These are phyloP conservation scores for Emys orbicularis DNA, from an alignment of 2,797 vertebrate genomes.

Conservation along the genomic window DNA sequence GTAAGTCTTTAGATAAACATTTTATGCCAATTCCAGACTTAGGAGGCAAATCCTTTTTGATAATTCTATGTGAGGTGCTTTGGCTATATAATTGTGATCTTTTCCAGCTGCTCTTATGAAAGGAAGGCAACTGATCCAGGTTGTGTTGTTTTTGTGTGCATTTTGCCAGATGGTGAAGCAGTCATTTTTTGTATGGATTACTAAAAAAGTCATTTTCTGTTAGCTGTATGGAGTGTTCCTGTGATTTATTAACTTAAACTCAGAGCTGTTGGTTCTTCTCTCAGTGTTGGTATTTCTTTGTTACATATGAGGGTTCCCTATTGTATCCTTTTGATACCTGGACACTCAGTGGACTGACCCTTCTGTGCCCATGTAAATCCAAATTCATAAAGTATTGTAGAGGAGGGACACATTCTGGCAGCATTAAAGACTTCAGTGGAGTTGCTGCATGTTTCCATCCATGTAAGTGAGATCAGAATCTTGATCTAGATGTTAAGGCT, in stretches of 20 bases:
- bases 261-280: neutral
- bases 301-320: neutral
- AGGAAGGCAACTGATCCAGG: neutral
- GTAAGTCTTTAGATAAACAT: neutral
- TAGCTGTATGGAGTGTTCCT: neutral
- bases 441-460: neutral
- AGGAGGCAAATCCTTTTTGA: neutral
- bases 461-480: slow-evolving; percentile 37
- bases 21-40: neutral
- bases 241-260: neutral
- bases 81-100: neutral
- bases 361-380: neutral
- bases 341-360: accelerated
- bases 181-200: neutral
- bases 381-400: neutral
- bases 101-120: neutral
- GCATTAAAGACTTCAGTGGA: slow-evolving; percentile 26
- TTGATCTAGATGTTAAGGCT: slow-evolving; percentile 13
- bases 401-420: neutral
- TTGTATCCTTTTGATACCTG: neutral
- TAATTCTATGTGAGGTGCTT: neutral
- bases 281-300: neutral
- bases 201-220: neutral
- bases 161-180: neutral
- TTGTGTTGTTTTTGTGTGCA: neutral